Evolutionary conservation across 2,888 invertebrate species (phyloP).

Genomic region (Lamellibrachia columna): DNA sequence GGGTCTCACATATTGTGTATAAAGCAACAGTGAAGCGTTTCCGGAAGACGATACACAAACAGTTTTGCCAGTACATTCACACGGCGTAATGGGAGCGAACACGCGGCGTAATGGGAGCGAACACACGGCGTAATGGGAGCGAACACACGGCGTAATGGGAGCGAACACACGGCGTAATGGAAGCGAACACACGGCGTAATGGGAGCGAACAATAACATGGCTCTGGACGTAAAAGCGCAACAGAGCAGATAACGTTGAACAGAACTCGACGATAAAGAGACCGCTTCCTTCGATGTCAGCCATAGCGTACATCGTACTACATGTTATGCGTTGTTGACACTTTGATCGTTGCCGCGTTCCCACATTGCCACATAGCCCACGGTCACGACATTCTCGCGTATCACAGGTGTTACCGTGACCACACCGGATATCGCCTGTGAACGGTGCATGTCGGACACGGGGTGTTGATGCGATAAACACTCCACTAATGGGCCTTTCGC

Average conservation of each 20-base stretch:
- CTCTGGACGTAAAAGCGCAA: not conserved
- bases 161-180: not conserved
- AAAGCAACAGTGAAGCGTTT: not conserved
- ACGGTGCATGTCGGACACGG: not conserved
- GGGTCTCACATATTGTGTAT: too few relatives aligned
- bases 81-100: not conserved
- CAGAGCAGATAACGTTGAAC: conserved; percentile 5
- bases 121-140: not conserved
- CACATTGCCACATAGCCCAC: not conserved
- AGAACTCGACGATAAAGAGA: not conserved
- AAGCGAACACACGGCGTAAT: not conserved
- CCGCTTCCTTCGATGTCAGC: conserved; percentile 16
- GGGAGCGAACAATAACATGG: not conserved
- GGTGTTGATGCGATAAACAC: not conserved
- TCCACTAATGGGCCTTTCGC: not conserved
- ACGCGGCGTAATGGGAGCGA: not conserved
- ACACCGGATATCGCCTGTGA: not conserved
- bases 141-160: not conserved
- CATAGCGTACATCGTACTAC: not conserved
- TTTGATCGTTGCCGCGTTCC: not conserved
- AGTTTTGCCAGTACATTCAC: not conserved
- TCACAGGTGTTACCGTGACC: conserved; percentile 4
- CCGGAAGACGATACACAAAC: not conserved
- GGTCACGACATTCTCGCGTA: not conserved
- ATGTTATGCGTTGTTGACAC: not conserved